phyloP scores from a whole-genome alignment of 2,888 invertebrate genomes.

The Netelia fuscicornis region DNA sequence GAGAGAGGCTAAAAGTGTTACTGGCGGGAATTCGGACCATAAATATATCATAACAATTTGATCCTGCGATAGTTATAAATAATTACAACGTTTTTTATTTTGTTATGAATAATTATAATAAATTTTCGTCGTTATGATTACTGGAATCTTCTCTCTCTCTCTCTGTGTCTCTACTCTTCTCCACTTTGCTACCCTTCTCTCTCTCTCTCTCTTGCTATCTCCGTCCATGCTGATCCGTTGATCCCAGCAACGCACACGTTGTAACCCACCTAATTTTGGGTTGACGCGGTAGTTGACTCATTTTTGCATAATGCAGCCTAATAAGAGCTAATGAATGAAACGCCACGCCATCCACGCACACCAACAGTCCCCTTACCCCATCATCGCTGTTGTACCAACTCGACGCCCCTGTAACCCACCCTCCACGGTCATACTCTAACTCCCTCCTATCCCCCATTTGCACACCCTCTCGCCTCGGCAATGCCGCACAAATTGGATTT shows the following conservation, averaged over 20 bases:
- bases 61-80: background rate
- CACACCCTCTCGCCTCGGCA: slow-evolving; percentile 47
- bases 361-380: slow-evolving; percentile 4
- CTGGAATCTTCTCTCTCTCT: background rate
- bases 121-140: background rate
- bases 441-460: slow-evolving; percentile 68
- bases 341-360: slow-evolving; percentile 68
- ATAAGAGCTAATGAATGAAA: slow-evolving; percentile 81
- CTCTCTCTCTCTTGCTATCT: background rate
- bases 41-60: too few species aligned
- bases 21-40: too few species aligned
- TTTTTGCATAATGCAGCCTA: slow-evolving; percentile 81
- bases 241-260: slow-evolving; percentile 19
- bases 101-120: background rate
- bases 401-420: background rate
- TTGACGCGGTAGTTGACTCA: slow-evolving; percentile 76
- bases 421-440: background rate
- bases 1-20: slow-evolving; percentile 11
- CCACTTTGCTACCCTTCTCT: background rate
- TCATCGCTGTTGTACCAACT: slow-evolving; percentile 46
- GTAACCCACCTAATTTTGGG: slow-evolving; percentile 73
- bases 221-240: slow-evolving; percentile 12
- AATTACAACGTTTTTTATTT: background rate
- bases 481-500: slow-evolving; percentile 78
- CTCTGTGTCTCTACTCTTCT: background rate